Percentiles rank a stretch among this genome's conserved stretches.
Conservation (phyloP, 2,113 vertebrate species). For the Rutilus rutilus region DNA sequence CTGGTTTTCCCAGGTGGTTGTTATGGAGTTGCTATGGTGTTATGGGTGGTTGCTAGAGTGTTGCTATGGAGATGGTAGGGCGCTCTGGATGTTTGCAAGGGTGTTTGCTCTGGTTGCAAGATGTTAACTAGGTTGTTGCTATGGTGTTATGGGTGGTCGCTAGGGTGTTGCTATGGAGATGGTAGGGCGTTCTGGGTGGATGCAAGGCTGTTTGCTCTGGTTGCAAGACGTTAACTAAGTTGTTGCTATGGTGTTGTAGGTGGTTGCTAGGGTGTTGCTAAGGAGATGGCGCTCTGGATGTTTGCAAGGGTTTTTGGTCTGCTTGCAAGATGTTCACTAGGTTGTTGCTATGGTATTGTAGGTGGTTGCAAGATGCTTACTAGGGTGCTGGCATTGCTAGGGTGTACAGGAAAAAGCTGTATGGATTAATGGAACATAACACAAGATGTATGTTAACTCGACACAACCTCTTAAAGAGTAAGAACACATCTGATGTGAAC, state of each 20-base stretch:
- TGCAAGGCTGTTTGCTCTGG: background rate
- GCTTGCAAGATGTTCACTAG: no score
- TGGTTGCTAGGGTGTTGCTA: background rate
- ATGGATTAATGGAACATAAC: background rate
- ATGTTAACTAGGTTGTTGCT: background rate
- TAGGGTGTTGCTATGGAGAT: background rate
- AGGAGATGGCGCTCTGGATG: no score
- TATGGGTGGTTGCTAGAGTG: background rate
- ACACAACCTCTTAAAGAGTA: no score
- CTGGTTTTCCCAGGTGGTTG: background rate
- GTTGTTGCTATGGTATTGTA: no score
- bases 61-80: background rate
- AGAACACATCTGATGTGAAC: background rate
- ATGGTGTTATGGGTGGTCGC: background rate
- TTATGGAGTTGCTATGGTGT: background rate
- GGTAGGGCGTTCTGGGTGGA: background rate
- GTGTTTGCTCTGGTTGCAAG: background rate
- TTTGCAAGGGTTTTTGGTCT: no score
- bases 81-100: background rate
- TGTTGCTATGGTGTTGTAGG: background rate
- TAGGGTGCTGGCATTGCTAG: background rate
- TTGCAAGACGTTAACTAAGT: background rate
- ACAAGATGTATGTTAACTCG: no score
- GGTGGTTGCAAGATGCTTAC: no score
- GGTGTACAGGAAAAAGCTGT: background rate